Evolutionary conservation across 2,888 invertebrate species (phyloP).

Genomic region (Callimorpha dominula): DNA sequence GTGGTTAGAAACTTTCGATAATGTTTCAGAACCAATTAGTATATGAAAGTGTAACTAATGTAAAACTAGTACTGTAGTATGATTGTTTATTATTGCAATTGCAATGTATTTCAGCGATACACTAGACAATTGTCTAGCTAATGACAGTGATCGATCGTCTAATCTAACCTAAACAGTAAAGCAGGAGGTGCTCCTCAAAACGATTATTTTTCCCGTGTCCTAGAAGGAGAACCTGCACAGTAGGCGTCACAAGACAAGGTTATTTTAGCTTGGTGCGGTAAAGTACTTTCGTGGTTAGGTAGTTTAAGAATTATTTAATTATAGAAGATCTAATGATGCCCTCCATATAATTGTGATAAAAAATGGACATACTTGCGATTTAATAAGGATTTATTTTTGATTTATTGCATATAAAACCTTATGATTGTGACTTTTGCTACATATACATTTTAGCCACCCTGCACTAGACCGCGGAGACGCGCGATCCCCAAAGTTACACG

Average conservation of each 20-base stretch:
- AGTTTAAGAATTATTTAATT: background rate
- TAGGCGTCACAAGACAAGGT: too few species aligned
- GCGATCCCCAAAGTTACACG: too few species aligned
- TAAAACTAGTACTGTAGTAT: background rate
- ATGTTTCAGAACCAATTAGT: background rate
- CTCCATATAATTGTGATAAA: background rate
- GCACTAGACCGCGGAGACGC: too few species aligned
- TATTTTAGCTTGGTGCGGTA: background rate
- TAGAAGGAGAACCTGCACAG: too few species aligned
- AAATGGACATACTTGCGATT: background rate
- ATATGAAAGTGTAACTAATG: constrained; percentile 1
- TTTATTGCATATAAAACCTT: background rate
- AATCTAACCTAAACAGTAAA: too few species aligned
- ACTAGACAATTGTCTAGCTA: too few species aligned
- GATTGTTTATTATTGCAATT: background rate
- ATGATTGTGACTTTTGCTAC: background rate
- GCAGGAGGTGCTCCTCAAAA: too few species aligned
- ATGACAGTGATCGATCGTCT: too few species aligned
- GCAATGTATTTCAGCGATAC: background rate
- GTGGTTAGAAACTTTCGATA: constrained; percentile 8
- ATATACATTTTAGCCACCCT: background rate
- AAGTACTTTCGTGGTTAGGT: background rate
- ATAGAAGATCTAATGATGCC: background rate
- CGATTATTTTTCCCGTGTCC: too few species aligned
- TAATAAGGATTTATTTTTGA: too few species aligned